Evolutionary conservation across 1,140 invertebrate species (phyloP), one percentile per base, ranked within the genome.

Genomic region (Limonius californicus): DNA sequence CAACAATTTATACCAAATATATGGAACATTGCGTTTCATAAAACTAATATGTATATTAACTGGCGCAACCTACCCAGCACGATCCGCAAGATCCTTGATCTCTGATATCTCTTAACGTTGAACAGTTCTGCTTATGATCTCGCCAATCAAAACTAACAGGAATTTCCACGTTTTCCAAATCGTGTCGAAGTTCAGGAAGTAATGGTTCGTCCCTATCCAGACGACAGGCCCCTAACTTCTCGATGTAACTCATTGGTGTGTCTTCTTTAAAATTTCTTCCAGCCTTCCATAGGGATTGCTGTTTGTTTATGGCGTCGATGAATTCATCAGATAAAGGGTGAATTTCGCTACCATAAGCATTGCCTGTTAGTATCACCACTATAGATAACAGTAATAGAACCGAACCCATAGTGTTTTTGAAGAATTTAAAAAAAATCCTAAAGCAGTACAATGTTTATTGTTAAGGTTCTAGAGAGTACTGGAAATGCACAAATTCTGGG

Each of bases 71-170:
- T 78, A 84, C 84, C 88, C 88, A 90, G 73, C 88, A 90, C 20
- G 86, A 89, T 21, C 88, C 88, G 57, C 82, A 82, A 59, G 84
- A 78, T 64, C 85, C 88, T 76, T 92, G 91, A 81, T 93, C 90
- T 62, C 90, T 78, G 19, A 92, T 85, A 76, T 92, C 89, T 42
- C 79, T 79, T 63, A 93, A 85, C 0, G 91, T 91, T 0, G 90
- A 88, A 71, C 94, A 97, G 68, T 92, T 75, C 0, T 91, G 86
- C 94, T 94, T 96, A 57, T 90, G 78, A 47, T 81, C 77, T 27
- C 92, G 79, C 0, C 92, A 77, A 77, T 96, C 92, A 76, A 96
- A 96, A 60, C 84, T 79, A 14, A 86, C 83, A 0, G 93, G 93
- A 7, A 93, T 70, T 57, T 79, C 77, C 0, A 76, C 74, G 3